Evolutionary conservation across 2,797 vertebrate genomes (phyloP).

Genomic region (Capromys pilorides): DNA sequence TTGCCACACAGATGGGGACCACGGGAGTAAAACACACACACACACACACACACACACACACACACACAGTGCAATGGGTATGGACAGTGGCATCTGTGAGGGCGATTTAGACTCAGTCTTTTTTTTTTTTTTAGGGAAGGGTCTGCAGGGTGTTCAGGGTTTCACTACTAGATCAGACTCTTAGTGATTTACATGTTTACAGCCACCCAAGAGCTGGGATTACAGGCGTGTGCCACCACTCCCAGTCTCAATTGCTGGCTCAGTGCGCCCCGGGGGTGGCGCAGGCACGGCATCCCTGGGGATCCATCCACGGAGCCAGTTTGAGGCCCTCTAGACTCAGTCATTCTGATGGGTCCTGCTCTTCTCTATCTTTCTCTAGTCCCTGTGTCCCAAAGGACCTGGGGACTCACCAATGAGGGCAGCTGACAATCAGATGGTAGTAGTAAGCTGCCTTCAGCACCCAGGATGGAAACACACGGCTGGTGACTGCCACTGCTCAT

Average conservation of each 20-base stretch:
- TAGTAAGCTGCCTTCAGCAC: not conserved
- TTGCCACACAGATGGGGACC: not conserved
- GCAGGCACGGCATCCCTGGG: too few species aligned
- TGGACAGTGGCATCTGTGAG: accelerated
- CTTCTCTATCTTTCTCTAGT: not conserved
- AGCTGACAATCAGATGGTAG: not conserved
- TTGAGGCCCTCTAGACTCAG: not conserved
- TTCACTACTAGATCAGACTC: too few species aligned
- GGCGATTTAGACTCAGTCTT: not conserved
- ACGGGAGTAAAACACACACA: accelerated
- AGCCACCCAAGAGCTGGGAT: too few species aligned
- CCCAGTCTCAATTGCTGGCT: too few species aligned
- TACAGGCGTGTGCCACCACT: too few species aligned
- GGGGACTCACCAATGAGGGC: not conserved
- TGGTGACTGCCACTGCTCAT: not conserved
- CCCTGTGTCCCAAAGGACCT: not conserved
- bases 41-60: too few species aligned
- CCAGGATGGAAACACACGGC: accelerated
- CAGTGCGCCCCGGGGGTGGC: too few species aligned
- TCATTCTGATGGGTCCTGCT: not conserved
- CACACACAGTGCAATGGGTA: not conserved
- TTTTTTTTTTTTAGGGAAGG: too few species aligned
- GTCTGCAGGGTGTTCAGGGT: too few species aligned
- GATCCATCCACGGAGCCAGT: too few species aligned
- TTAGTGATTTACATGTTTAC: too few species aligned